These are phyloP conservation scores for Melanotaenia duboulayi DNA, from an alignment of 2,113 vertebrate species.

Conservation along the genomic window DNA sequence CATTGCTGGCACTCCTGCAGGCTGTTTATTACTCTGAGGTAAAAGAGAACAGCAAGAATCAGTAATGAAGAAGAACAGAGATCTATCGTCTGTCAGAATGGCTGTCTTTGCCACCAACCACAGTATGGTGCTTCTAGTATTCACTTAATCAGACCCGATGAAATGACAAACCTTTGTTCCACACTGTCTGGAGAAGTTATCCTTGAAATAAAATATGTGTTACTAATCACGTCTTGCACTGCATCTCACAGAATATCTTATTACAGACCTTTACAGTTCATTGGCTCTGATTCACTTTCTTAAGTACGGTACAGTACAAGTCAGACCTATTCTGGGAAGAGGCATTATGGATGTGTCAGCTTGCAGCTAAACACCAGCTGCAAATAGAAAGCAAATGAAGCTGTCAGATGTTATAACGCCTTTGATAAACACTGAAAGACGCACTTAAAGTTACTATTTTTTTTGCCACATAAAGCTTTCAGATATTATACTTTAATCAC, in stretches of 20 bases:
- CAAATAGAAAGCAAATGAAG: constrained; percentile 66
- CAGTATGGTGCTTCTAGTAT: constrained; percentile 28
- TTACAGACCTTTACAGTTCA: constrained; percentile 70
- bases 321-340: constrained; percentile 72
- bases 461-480: neutral
- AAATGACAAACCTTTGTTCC: constrained; percentile 65
- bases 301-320: constrained; percentile 58
- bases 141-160: constrained; percentile 51
- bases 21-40: constrained; percentile 32
- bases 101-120: constrained; percentile 31
- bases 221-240: constrained; percentile 71
- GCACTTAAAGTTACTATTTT: neutral
- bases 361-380: constrained; percentile 47
- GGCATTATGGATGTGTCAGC: constrained; percentile 70
- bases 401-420: constrained; percentile 60
- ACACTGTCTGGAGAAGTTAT: constrained; percentile 57
- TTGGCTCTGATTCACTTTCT: constrained; percentile 70
- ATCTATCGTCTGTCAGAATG: constrained; percentile 36
- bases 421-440: constrained; percentile 62
- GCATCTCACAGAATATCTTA: constrained; percentile 72
- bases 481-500: constrained; percentile 26
- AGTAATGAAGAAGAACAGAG: constrained; percentile 41
- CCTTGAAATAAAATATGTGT: constrained; percentile 71
- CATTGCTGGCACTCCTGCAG: constrained; percentile 35
- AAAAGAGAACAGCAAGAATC: constrained; percentile 23